Evolutionary conservation across 2,888 invertebrate species (phyloP).

Genomic region (Meiosimyza decipiens): DNA sequence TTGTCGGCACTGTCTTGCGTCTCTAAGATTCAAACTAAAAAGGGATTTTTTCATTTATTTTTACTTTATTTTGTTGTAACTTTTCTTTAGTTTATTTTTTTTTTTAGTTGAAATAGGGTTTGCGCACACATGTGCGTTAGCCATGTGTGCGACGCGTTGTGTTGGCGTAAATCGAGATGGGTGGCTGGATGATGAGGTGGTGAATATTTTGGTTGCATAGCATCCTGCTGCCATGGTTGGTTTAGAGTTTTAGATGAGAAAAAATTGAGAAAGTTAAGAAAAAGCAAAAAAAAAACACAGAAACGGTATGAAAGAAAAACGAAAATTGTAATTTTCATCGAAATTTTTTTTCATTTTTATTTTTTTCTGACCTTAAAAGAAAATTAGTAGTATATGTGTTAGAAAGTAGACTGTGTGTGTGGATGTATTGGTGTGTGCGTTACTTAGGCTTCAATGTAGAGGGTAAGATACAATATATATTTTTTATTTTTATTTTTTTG

Average conservation of each 20-base stretch:
- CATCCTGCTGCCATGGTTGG: conserved; percentile 37
- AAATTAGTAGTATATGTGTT: conserved; percentile 54
- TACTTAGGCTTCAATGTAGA: conserved; percentile 55
- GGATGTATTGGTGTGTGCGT: conserved; percentile 33
- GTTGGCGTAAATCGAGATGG: conserved; percentile 9
- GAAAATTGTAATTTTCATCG: conserved; percentile 64
- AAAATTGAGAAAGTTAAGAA: conserved; percentile 28
- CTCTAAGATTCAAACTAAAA: conserved; percentile 35
- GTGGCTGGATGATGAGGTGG: conserved; percentile 29
- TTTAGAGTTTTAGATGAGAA: conserved; percentile 51
- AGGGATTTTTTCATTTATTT: conserved; percentile 32
- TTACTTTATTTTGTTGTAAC: conserved; percentile 29
- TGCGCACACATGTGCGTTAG: conserved; percentile 1
- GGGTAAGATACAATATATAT: background rate
- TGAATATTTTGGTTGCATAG: conserved; percentile 47
- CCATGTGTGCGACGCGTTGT: conserved; percentile 31
- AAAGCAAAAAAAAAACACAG: conserved; percentile 45
- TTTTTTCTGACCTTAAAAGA: conserved; percentile 58
- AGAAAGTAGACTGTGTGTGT: conserved; percentile 33
- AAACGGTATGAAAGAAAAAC: conserved; percentile 50
- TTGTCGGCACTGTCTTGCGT: conserved; percentile 14
- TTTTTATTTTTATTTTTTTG: conserved; percentile 43
- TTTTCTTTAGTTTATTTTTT: conserved; percentile 32
- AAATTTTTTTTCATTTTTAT: conserved; percentile 56
- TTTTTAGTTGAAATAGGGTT: conserved; percentile 19